These are phyloP conservation scores for Drosophila prolongata DNA, from an alignment of 2,888 invertebrate genomes.

Conservation along the genomic window DNA sequence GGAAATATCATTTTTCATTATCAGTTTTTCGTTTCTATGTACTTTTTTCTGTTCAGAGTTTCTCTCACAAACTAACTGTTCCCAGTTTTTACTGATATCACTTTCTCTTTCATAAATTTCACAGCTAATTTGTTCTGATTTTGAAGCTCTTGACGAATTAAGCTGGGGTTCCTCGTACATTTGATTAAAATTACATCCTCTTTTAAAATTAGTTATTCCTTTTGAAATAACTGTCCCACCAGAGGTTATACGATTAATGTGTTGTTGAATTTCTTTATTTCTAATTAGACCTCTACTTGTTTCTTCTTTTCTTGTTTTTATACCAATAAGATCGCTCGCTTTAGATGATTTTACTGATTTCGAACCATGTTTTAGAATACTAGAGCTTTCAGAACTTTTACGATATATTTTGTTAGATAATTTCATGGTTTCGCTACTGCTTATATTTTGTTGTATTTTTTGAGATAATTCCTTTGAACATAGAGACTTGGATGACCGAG, in stretches of 20 bases:
- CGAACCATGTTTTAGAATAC: too few species aligned
- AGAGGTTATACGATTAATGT: neutral
- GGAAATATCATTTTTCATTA: too few species aligned
- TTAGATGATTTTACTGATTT: neutral
- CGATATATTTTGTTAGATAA: neutral
- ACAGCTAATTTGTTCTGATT: neutral
- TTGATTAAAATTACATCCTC: neutral
- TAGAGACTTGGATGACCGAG: neutral
- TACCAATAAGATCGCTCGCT: neutral
- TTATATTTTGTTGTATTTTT: neutral
- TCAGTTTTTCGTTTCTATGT: neutral
- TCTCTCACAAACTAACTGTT: neutral
- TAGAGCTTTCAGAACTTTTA: neutral
- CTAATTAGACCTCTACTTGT: neutral
- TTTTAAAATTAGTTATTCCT: neutral
- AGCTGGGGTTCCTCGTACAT: neutral
- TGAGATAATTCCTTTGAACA: neutral
- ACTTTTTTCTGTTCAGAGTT: neutral
- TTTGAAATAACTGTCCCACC: neutral
- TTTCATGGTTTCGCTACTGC: neutral
- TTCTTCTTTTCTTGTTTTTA: neutral
- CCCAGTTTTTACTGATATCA: neutral
- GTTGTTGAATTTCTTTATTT: neutral
- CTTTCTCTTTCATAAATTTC: neutral
- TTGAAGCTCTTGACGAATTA: neutral